phyloP scores from a whole-genome alignment of 2,797 vertebrate species.

The Toxotes lorentzi region DNA sequence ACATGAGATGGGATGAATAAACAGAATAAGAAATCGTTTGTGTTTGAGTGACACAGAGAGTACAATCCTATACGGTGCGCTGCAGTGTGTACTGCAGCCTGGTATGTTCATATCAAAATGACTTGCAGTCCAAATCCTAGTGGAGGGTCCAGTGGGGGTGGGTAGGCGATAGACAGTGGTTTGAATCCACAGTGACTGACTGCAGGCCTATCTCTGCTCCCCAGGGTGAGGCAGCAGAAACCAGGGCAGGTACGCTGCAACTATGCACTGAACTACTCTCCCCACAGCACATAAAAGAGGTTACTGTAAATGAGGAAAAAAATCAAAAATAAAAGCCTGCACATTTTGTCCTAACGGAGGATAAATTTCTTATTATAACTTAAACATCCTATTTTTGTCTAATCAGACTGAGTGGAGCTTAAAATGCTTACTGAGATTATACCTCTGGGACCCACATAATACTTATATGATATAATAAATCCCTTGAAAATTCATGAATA shows the following conservation, averaged over 20 bases:
- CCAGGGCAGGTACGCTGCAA: constrained; percentile 62
- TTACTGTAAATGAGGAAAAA: constrained; percentile 22
- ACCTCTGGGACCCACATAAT: not conserved
- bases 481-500: not conserved
- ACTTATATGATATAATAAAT: not conserved
- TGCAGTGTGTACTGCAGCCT: not conserved
- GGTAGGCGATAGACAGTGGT: not conserved
- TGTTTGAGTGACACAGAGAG: constrained; percentile 7
- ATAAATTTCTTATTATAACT: not conserved
- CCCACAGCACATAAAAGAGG: constrained; percentile 9
- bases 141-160: constrained; percentile 16
- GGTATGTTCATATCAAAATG: constrained; percentile 32
- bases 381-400: not conserved
- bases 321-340: not conserved
- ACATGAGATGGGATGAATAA: constrained; percentile 20
- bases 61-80: not conserved
- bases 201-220: constrained; percentile 21
- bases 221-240: constrained; percentile 46
- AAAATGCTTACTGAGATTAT: constrained; percentile 5
- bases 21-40: constrained; percentile 20
- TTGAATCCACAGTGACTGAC: constrained; percentile 44
- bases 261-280: not conserved
- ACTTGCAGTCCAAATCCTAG: constrained; percentile 27
- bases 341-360: not conserved
- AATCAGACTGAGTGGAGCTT: constrained; percentile 31